Percentiles rank a stretch among this genome's conserved stretches.
phyloP scores from a whole-genome alignment of 2,888 invertebrate genomes.

The Tubulanus polymorphus region DNA sequence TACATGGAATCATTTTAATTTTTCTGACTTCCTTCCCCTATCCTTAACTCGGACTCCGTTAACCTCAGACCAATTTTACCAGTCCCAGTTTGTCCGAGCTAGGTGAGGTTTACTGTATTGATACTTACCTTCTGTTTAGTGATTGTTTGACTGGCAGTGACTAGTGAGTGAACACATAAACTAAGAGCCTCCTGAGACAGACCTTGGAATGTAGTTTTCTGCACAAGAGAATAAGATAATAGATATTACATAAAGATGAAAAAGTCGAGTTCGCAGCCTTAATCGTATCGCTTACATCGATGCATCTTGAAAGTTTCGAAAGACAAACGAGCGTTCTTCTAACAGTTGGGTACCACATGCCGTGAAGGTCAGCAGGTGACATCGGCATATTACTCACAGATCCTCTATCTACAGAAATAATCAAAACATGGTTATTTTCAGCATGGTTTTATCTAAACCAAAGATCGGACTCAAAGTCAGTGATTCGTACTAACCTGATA shows the following conservation, averaged over 20 bases:
- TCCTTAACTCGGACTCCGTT: too few relatives aligned
- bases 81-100: too few relatives aligned
- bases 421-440: not conserved
- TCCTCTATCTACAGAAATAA: not conserved
- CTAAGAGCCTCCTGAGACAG: conserved; percentile 93
- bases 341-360: conserved; percentile 99
- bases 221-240: conserved; percentile 16
- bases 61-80: too few relatives aligned
- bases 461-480: not conserved
- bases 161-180: conserved; percentile 85
- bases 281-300: conserved; percentile 61
- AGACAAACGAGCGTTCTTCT: conserved; percentile 89
- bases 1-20: too few relatives aligned
- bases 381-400: conserved; percentile 55
- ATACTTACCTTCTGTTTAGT: conserved; percentile 64
- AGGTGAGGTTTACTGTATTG: too few relatives aligned
- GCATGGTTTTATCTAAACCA: not conserved
- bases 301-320: conserved; percentile 85
- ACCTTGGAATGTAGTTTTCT: conserved; percentile 92
- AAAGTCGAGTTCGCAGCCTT: not conserved
- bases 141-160: conserved; percentile 76
- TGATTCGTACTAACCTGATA: not conserved
- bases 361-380: conserved; percentile 93
- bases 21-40: too few relatives aligned
- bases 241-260: not conserved